Evolutionary conservation across 2,113 vertebrate genomes (phyloP), one percentile per base, ranked within the genome.

Genomic region (Myotis lucifugus): DNA sequence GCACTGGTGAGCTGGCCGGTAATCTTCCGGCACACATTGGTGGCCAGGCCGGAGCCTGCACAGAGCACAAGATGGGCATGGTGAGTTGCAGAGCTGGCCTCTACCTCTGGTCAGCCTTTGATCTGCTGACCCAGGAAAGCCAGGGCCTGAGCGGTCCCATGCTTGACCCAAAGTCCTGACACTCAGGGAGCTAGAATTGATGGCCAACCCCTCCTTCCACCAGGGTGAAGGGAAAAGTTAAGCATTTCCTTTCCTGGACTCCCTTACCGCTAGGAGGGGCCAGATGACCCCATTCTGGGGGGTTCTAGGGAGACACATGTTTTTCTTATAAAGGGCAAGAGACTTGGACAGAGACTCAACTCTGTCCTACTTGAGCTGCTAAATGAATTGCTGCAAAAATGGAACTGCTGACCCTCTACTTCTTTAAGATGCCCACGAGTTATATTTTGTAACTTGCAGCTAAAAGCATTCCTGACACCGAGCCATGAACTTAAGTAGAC

Each of bases 1-100:
- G 99, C 99, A 66, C 98, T 99, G 3, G 99, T 99, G 97, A 99
- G 98, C 98, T 99, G 99, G 32, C 99, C 99, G 0, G 99, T 99
- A 96, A 99, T 99, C 97, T 99, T 99, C 96, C 99, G 99, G 96
- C 99, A 99, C 72, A 99, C 99, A 0, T 97, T 99, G 85, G 98
- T 97, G n/a, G 99, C 99, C 97, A 99, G 98, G 54, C 97, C 97
- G 18, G 99, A 98, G 92, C 99, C 99, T 99, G 54, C 61, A 82
- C 70, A 92, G 13, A 95, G 66, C 27, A 61, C 42, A 37, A 46
- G 29, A 37, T 21, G 25, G 72, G 74, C 46, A 13, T 0, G 0
- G 48, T 85, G 32, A 96, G 76, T 54, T n/a, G 17, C 42, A 48
- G 52, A 76, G 13, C 25, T 19, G 48, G 74, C 74, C 12, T 37